Evolutionary conservation across 2,797 vertebrate genomes (phyloP), one percentile per base, ranked within the genome.

Genomic region (Buceros bicornis): DNA sequence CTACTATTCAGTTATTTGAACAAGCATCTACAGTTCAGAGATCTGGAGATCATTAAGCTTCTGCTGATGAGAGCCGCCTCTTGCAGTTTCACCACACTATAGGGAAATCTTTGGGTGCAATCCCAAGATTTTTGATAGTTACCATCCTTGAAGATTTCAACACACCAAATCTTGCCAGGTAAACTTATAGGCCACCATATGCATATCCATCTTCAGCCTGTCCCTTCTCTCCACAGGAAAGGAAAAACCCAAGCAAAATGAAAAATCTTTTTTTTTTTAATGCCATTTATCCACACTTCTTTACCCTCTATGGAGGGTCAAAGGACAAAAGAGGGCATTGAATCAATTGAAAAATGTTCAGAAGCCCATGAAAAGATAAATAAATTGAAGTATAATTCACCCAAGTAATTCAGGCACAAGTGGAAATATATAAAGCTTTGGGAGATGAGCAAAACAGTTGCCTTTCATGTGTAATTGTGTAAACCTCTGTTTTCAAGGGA

Each of bases 1-100:
- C 80, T 61, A 22, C 62, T 25, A 62, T 79, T 64, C 82, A 43
- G 77, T 42, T 80, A 89, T 61, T 66, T 95, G 94, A 94, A 90
- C 70, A 92, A 65, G 71, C 58, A 82, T 77, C 35, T 53, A 21
- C 74, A 86, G 35, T 89, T 92, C 15, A 71, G 26, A 5, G 0
- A 83, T 66, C 42, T 57, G 70, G 67, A 95, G 73, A 89, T 77
- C 71, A 79, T 54, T 84, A 76, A 67, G 51, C 40, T 80, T 24
- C 42, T 65, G n/a, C 66, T 82, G 78, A 33, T 16, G 17, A 93
- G 26, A 16, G 60, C 47, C 78, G 87, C 64, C 21, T 22, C 31
- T 26, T 24, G 25, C 7, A 80, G 9, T 16, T 29, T n/a, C 62
- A 80, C 47, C 51, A 60, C 16, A 72, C 47, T 3, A 76, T 1